phyloP scores from a whole-genome alignment of 2,797 vertebrate species.

The Tadarida brasiliensis region DNA sequence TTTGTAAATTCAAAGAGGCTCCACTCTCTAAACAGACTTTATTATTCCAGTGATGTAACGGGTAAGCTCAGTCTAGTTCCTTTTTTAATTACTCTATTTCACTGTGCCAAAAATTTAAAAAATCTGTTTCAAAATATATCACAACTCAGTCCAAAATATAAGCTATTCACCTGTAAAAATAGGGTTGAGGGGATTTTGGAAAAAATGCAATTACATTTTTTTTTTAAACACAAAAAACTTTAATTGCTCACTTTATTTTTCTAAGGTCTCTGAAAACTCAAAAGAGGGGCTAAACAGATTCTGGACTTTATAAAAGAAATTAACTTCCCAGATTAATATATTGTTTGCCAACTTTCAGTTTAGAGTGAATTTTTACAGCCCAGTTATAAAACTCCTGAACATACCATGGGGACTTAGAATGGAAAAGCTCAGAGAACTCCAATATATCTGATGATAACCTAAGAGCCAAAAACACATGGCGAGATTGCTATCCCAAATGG shows the following conservation, averaged over 20 bases:
- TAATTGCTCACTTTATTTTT: conserved; percentile 81
- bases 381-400: conserved; percentile 80
- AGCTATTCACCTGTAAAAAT: conserved; percentile 80
- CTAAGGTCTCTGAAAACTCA: conserved; percentile 79
- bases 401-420: conserved; percentile 73
- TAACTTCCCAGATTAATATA: conserved; percentile 78
- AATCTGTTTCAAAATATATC: conserved; percentile 74
- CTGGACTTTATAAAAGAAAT: conserved; percentile 84
- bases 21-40: conserved; percentile 70
- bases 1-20: conserved; percentile 66
- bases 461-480: conserved; percentile 78
- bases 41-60: conserved; percentile 80
- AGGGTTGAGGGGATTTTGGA: conserved; percentile 66
- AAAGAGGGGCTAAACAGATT: conserved; percentile 78
- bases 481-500: conserved; percentile 79
- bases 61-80: conserved; percentile 66
- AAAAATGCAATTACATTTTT: conserved; percentile 63
- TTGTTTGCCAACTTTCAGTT: conserved; percentile 80
- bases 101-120: conserved; percentile 67
- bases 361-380: conserved; percentile 81
- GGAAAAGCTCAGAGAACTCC: conserved; percentile 75
- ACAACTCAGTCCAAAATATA: conserved; percentile 76
- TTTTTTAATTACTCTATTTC: conserved; percentile 81
- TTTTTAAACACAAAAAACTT: conserved; percentile 63
- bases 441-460: conserved; percentile 79